Evolutionary conservation across 2,113 vertebrate species (phyloP), one percentile per base, ranked within the genome.

Genomic region (Talpa occidentalis): DNA sequence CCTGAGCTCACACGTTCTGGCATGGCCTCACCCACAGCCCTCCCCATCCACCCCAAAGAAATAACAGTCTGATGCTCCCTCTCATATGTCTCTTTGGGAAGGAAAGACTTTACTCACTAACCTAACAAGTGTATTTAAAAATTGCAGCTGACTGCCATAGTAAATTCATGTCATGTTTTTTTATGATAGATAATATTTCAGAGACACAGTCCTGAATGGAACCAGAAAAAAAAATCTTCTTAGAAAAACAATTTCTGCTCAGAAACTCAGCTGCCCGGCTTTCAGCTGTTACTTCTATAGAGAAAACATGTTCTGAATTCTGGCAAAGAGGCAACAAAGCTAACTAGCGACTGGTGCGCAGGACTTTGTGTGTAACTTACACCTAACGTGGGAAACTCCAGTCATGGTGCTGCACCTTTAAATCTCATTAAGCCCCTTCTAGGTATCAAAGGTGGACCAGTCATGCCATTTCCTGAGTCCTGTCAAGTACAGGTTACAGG

Each of bases 371-470:
- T 95, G 90, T 82, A 96, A 96, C 83, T 90, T 82, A 94, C 30
- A 96, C 83, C 83, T 88, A 76, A 54, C 59, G 88, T 94, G 70
- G 84, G 91, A 91, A 96, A 96, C 91, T 90, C 91, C 89, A 94
- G 90, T 94, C 95, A 85, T 35, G 84, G 95, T 95, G 30, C 80
- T 37, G 28, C 95, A 95, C 76, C 95, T 97, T 96, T 88, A 95
- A 97, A 96, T 96, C 96, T 96, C 95, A 95, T 90, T 97, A 97
- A 97, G 81, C 78, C 90, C 84, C 87, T 89, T 90, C 69, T 81
- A 88, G 95, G 95, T 97, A 97, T 97, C 94, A 96, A 94, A 97
- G 93, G 94, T 97, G 92, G 94, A 88, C 96, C 90, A 30, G 64
- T 94, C 30, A 0, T 44, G 82, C 95, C 52, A 83, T 88, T 97